Evolutionary conservation across 1,140 invertebrate genomes (phyloP), one percentile per base, ranked within the genome.

Genomic region (Drosophila nigrodunni): DNA sequence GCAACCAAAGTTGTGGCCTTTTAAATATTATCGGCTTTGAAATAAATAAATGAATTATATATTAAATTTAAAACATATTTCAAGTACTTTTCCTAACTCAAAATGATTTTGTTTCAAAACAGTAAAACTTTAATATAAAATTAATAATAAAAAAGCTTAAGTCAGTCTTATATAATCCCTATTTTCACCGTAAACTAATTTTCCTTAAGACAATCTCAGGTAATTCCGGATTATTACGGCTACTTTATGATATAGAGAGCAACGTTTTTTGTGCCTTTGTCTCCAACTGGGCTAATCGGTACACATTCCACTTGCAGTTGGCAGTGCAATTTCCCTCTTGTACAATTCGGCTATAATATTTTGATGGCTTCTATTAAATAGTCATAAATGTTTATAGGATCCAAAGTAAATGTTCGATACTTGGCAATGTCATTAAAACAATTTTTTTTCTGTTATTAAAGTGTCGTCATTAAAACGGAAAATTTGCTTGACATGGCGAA

Each of bases 341-440:
- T 61, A 10, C 15, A 58, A 10, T 60, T 60, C 47, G 1, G 10
- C 46, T n/a, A 8, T 49, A 73, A 77, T 77, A 77, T 73, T 73
- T 77, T 77, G 57, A 77, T 77, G 30, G 61, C 57, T 46, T 25
- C 41, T 50, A 76, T 72, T 71, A 72, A 30, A 7, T 9, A 37
- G 30, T 37, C 9, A 68, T 66, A 39, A 54, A 66, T 58, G 13
- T 60, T 50, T 68, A 52, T 59, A 50, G 21, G 57, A 35, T 37
- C 52, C 25, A 41, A n/a, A 41, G 39, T 41, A 41, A 41, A 41
- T 41, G 39, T 11, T 43, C n/a, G 11, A 50, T 8, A 25, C 18
- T 34, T 50, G 49, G 43, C 43, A 35, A 37, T 9, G 21, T 9
- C 58, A 35, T 46, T 64, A 46, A 70, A 47, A 35, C 25, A 30